Evolutionary conservation across 2,113 vertebrate genomes (phyloP).

Genomic region (Crotalus horridus): DNA sequence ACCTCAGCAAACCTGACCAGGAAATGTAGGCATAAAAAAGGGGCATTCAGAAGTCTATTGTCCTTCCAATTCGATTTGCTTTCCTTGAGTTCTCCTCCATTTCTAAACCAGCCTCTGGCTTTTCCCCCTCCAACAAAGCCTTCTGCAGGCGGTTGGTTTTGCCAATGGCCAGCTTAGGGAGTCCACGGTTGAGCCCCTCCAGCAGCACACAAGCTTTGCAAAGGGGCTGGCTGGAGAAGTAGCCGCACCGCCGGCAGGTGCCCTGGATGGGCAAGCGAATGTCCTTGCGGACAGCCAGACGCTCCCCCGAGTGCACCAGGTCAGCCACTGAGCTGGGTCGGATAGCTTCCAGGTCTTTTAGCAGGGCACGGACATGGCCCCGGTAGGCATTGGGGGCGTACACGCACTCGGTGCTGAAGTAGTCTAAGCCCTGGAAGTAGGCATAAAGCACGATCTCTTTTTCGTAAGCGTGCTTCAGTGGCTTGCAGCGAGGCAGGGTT

Average conservation of each 20-base stretch:
- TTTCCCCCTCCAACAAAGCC: neutral
- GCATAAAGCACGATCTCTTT: conserved; percentile 94
- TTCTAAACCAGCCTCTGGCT: neutral
- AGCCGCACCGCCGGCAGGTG: conserved; percentile 80
- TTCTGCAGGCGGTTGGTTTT: conserved; percentile 52
- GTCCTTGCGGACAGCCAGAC: conserved; percentile 75
- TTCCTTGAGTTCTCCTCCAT: neutral
- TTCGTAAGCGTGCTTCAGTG: conserved; percentile 86
- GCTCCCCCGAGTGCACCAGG: conserved; percentile 84
- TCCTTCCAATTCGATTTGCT: neutral
- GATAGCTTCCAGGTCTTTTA: conserved; percentile 82
- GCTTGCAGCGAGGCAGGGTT: conserved; percentile 82
- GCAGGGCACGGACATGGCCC: conserved; percentile 78
- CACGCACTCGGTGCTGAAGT: conserved; percentile 88
- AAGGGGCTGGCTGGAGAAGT: conserved; percentile 82
- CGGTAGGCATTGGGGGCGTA: conserved; percentile 88
- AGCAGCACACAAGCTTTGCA: conserved; percentile 86
- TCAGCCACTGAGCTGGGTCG: conserved; percentile 83
- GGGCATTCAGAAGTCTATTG: neutral
- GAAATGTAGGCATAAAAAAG: neutral
- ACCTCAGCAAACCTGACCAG: neutral
- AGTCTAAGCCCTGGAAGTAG: conserved; percentile 86
- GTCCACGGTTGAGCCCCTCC: conserved; percentile 82
- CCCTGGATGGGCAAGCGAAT: conserved; percentile 80
- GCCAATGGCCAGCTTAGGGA: conserved; percentile 82